These are phyloP conservation scores for Belonocnema kinseyi DNA, from an alignment of 1,140 invertebrate genomes.

Conservation along the genomic window DNA sequence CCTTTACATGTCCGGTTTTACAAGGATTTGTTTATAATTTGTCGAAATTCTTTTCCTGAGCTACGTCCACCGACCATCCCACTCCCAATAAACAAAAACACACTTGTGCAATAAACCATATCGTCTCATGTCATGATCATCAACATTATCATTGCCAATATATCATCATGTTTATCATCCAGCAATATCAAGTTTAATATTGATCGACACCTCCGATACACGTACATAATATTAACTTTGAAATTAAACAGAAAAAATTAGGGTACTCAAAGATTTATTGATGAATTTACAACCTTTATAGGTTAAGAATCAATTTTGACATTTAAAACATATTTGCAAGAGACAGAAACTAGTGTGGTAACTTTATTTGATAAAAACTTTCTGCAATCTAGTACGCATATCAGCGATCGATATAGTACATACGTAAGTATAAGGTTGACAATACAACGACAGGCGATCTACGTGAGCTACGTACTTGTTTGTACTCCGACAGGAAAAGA, in stretches of 20 bases:
- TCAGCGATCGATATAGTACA: slow-evolving; percentile 49
- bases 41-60: slow-evolving; percentile 10
- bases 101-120: slow-evolving; percentile 67
- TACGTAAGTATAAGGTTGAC: slow-evolving; percentile 65
- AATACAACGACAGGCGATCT: slow-evolving; percentile 72
- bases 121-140: slow-evolving; percentile 57
- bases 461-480: slow-evolving; percentile 80
- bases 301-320: too few relatives aligned
- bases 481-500: slow-evolving; percentile 79
- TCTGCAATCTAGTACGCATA: slow-evolving; percentile 45
- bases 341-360: too few relatives aligned
- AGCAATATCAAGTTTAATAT: slow-evolving; percentile 52
- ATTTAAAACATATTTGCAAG: too few relatives aligned
- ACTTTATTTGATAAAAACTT: slow-evolving; percentile 41
- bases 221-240: slow-evolving; percentile 33
- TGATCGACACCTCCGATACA: slow-evolving; percentile 55
- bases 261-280: too few relatives aligned
- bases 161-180: slow-evolving; percentile 55
- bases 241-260: neutral
- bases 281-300: too few relatives aligned
- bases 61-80: slow-evolving; percentile 56
- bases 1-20: slow-evolving; percentile 25
- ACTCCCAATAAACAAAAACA: slow-evolving; percentile 66
- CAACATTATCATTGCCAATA: slow-evolving; percentile 53
- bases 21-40: slow-evolving; percentile 33